Conservation (phyloP, 2,797 vertebrate species). For the Siniperca scherzeri region DNA sequence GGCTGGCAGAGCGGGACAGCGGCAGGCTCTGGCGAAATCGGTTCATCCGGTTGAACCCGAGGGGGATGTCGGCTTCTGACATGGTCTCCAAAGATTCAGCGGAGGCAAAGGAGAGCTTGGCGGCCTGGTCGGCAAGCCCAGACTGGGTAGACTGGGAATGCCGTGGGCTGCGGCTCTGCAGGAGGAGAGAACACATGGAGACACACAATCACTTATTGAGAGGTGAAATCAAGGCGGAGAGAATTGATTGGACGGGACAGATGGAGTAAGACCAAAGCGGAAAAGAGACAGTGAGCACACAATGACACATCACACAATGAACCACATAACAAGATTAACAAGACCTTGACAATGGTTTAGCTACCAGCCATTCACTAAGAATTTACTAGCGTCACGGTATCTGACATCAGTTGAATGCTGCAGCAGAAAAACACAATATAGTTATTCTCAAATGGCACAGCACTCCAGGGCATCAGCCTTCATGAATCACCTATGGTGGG, state of each 20-base stretch:
- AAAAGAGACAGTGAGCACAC: conserved; percentile 59
- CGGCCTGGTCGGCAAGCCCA: conserved; percentile 96
- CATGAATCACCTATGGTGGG: conserved; percentile 42
- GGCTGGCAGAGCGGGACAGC: conserved; percentile 96
- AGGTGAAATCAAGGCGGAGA: conserved; percentile 58
- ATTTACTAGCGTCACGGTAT: conserved; percentile 58
- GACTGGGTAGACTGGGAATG: conserved; percentile 97
- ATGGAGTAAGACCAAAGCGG: conserved; percentile 54
- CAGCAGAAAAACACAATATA: conserved; percentile 31
- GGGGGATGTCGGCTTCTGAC: conserved; percentile 96
- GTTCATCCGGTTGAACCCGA: conserved; percentile 98
- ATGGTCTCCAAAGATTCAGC: conserved; percentile 98
- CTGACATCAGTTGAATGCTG: conserved; percentile 49
- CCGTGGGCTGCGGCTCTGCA: conserved; percentile 95
- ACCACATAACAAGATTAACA: conserved; percentile 73
- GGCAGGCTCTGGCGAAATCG: conserved; percentile 98
- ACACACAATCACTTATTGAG: conserved; percentile 46
- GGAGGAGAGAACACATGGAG: conserved; percentile 42
- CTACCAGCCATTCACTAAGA: conserved; percentile 66
- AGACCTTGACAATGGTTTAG: conserved; percentile 69
- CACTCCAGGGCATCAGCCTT: conserved; percentile 23
- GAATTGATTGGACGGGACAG: conserved; percentile 67
- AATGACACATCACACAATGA: conserved; percentile 70
- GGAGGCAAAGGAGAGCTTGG: conserved; percentile 97
- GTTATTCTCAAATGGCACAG: conserved; percentile 30